phyloP scores from a whole-genome alignment of 1,140 invertebrate species.

The Carcinoscorpius rotundicauda region DNA sequence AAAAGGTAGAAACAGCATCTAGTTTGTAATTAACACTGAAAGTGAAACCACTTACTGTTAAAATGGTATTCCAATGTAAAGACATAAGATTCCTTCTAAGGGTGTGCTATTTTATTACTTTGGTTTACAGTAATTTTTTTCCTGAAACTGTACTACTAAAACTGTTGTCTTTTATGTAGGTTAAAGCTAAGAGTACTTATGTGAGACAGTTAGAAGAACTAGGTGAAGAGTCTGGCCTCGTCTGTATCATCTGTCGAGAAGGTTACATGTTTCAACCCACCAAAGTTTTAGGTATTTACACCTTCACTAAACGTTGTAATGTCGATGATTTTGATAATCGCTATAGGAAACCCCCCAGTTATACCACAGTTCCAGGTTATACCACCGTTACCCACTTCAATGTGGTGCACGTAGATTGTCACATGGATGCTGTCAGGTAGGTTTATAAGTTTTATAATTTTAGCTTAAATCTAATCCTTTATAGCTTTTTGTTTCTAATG shows the following conservation, averaged over 20 bases:
- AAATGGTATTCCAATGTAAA: too few species aligned
- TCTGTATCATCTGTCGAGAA: slow-evolving; percentile 96
- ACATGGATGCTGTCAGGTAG: slow-evolving; percentile 83
- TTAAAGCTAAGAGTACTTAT: slow-evolving; percentile 37
- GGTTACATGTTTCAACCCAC: slow-evolving; percentile 89
- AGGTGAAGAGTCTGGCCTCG: slow-evolving; percentile 87
- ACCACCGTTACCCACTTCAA: slow-evolving; percentile 97
- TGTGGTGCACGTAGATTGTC: slow-evolving; percentile 94
- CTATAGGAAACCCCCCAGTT: slow-evolving; percentile 53
- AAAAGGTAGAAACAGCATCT: too few species aligned
- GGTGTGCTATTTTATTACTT: too few species aligned
- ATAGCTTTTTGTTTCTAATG: too few species aligned
- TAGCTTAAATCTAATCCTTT: too few species aligned
- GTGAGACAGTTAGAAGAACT: slow-evolving; percentile 88
- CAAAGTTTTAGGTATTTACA: slow-evolving; percentile 90
- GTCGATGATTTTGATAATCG: slow-evolving; percentile 90
- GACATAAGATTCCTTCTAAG: too few species aligned
- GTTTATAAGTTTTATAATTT: background rate
- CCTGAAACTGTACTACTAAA: background rate
- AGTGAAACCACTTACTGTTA: too few species aligned
- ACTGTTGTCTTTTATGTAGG: slow-evolving; percentile 37
- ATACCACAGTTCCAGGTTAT: slow-evolving; percentile 84
- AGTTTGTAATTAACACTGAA: too few species aligned
- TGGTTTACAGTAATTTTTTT: too few species aligned
- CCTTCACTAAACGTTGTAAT: slow-evolving; percentile 87